Percentiles rank a stretch among this genome's conserved stretches.
Conservation (phyloP, 2,888 invertebrate species). For the Uloborus plumipes region DNA sequence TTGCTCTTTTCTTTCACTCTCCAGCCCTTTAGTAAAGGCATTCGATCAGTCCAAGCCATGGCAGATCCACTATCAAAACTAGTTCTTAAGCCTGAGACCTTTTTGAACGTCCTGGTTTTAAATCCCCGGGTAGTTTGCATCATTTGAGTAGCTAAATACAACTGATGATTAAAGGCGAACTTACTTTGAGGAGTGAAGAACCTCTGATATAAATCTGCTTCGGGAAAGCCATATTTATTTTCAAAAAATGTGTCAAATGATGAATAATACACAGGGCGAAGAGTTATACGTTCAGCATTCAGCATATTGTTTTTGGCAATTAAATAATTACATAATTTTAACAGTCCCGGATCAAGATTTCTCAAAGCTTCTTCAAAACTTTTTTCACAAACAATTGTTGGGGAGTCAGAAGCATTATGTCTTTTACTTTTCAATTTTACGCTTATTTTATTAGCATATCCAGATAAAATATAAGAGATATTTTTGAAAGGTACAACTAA, state of each 20-base stretch:
- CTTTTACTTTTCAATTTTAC: constrained; percentile 28
- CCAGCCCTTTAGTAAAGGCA: constrained; percentile 38
- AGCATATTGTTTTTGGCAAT: constrained; percentile 24
- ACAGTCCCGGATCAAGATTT: constrained; percentile 35
- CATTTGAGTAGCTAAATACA: constrained; percentile 7
- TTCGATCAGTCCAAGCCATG: constrained; percentile 14
- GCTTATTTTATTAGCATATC: constrained; percentile 46
- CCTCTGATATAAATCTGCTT: constrained; percentile 31
- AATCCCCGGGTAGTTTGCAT: constrained; percentile 30
- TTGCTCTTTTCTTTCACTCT: constrained; percentile 55
- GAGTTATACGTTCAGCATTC: constrained; percentile 17
- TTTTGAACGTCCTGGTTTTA: constrained; percentile 48
- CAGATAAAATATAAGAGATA: constrained; percentile 47
- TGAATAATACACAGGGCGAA: constrained; percentile 40
- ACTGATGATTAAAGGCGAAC: constrained; percentile 12
- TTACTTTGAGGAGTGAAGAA: constrained; percentile 9
- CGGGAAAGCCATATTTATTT: constrained; percentile 73
- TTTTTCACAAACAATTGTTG: constrained; percentile 15
- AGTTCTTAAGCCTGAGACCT: constrained; percentile 39
- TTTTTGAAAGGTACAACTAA: constrained; percentile 53
- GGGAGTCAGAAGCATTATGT: background rate
- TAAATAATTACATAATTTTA: constrained; percentile 28
- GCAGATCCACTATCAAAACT: constrained; percentile 1
- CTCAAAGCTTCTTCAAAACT: constrained; percentile 45
- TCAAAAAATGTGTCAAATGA: constrained; percentile 70